Evolutionary conservation across 2,797 vertebrate species (phyloP), one percentile per base, ranked within the genome.

Genomic region (Naso thynnoides): DNA sequence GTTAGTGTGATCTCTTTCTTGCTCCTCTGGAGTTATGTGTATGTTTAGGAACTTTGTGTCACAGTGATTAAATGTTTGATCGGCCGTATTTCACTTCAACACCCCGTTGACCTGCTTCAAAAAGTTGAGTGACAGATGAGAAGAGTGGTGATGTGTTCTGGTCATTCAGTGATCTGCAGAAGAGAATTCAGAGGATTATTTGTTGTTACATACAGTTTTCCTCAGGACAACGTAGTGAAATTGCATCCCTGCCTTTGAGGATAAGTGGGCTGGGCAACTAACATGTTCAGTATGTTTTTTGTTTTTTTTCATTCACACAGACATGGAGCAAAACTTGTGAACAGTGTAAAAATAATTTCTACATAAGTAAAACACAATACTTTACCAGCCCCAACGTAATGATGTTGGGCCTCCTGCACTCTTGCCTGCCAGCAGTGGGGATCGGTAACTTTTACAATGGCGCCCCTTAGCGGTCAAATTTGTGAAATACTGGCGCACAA

Each of bases 381-480:
- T 56, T 23, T 70, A 14, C n/a, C 16, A 47, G n/a, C n/a, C n/a
- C n/a, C n/a, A n/a, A n/a, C n/a, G n/a, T n/a, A 53, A 54, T 48
- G 26, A 64, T n/a, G 24, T 11, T 49, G 3, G 11, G 24, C 18
- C 45, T 31, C 15, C 18, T 24, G n/a, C n/a, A n/a, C n/a, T n/a
- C n/a, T n/a, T n/a, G n/a, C n/a, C n/a, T n/a, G n/a, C n/a, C n/a
- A 48, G 15, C 5, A 7, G 4, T 13, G 13, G 5, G 31, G 27
- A 8, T 15, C 8, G 3, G 21, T 55, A 70, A 52, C 65, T 53
- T 11, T 39, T 21, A 57, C 64, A 45, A 64, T 54, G 1, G 67
- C 73, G 58, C 68, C 83, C n/a, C 55, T 26, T 57, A 68, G 73
- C 24, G 82, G 80, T 21, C 8, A 73, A 64, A 64, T 0, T 0